Base-by-base conservation (phyloP, 2,888 invertebrate genomes). In the Leptodirus hochenwartii region DNA sequence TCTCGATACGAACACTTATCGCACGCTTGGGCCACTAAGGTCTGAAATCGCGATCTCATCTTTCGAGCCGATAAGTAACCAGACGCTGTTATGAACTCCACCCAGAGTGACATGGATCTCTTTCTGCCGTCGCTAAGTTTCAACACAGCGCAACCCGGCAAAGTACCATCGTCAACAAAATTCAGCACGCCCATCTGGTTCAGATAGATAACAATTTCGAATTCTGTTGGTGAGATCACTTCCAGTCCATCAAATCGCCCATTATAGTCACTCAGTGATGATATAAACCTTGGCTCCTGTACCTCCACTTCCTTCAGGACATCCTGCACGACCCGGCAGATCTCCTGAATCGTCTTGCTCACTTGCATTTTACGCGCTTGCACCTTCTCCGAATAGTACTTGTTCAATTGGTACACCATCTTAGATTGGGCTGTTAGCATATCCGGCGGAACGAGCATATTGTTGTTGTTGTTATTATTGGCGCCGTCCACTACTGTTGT, bases 171-270 rank as follows among this genome's bases (percentile, higher is more conserved):
- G 56, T 95, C 93, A 32, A 93, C 91, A 51, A 93, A 93, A 54
- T 93, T 93, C 45, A 93, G 73, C 15, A 93, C 93, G 2, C 91
- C 91, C 93, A 93, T 93, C 58, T 95, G 93, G 54, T 95, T 93
- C 29, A 93, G 65, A 50, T 88, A 93, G 37, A 93, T 72, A 37
- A 91, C 80, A 34, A 90, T 87, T 58, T 93, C 91, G 54, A 87
- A 91, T 54, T 93, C 91, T 38, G 76, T 78, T 20, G 90, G 87
- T 1, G 90, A 85, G 36, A 90, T 70, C 16, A 90, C 91, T 50
- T 85, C 81, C 35, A 93, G 66, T n/a, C 91, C 91, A 47, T 91
- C 91, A 57, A 73, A 91, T 33, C 87, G 69, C 39, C 84, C 84
- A 53, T 84, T 84, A 58, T 81, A 80, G 47, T 84, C 82, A 36